Conservation (phyloP, 2,797 vertebrate genomes). For the Ambastaia sidthimunki region DNA sequence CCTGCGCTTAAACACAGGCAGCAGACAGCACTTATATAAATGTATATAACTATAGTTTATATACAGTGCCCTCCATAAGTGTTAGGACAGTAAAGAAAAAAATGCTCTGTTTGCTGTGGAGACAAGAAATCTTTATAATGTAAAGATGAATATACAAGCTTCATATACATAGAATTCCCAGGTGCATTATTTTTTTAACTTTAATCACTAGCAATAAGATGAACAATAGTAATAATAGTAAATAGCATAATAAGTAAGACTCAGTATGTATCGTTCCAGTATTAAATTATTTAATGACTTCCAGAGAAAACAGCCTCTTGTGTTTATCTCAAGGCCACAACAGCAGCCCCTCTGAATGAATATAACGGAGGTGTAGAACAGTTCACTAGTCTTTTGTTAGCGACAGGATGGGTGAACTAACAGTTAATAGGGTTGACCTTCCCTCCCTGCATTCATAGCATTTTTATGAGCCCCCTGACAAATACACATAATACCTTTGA, state of each 20-base stretch:
- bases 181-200: not conserved
- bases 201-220: not conserved
- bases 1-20: not conserved
- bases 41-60: not conserved
- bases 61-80: too few relatives aligned
- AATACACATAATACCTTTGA: slow-evolving; percentile 42
- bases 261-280: not conserved
- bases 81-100: too few relatives aligned
- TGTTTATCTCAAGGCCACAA: slow-evolving; percentile 22
- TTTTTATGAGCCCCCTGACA: slow-evolving; percentile 48
- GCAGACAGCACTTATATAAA: not conserved
- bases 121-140: too few relatives aligned
- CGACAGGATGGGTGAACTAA: slow-evolving; percentile 31
- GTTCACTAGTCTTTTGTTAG: slow-evolving; percentile 40
- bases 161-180: not conserved
- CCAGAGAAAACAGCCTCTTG: not conserved
- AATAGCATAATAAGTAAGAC: not conserved
- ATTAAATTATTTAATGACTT: slow-evolving; percentile 24
- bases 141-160: not conserved
- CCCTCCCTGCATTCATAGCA: slow-evolving; percentile 13
- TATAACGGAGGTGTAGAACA: not conserved
- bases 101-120: too few relatives aligned
- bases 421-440: slow-evolving; percentile 56
- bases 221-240: not conserved
- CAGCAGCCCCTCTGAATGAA: not conserved